Evolutionary conservation across 2,888 invertebrate species (phyloP), one percentile per base, ranked within the genome.

Genomic region (Blastobasis adustella): DNA sequence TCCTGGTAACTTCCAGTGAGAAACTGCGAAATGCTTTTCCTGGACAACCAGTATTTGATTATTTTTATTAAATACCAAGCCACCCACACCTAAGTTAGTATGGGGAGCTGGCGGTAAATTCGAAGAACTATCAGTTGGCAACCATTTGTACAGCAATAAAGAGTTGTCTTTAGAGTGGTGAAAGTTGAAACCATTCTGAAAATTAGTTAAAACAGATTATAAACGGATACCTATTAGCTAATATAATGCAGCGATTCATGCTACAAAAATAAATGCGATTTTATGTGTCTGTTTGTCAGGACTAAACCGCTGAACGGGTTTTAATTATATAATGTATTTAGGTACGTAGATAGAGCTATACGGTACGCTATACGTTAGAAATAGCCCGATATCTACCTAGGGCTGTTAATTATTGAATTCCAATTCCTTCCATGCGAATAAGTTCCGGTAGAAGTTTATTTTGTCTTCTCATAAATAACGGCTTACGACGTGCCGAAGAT

Each of bases 1-100:
- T 50, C 98, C 98, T 10, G 98, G 98, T 6, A 98, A 84, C 83
- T 98, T 98, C 96, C 96, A 98, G 67, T 92, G 91, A 4, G 90
- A 83, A 46, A 73, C 67, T 10, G 86, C 73, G 53, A 86, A 80
- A 67, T 91, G 91, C 67, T 92, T 92, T 71, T 98, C 97, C 60
- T 92, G 90, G 0, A 98, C 94, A 23, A 95, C 94, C 49, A 98
- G 86, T 50, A 98, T 82, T 81, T 96, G 91, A 51, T 93, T 90
- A 6, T 91, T 88, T 5, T 93, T 91, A 77, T 96, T 95, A 0
- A 96, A 90, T 6, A 98, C 96, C 60, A 97, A 90, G 5, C 94
- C 96, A 40, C 96, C 98, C 5, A 96, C 95, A 46, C 98, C 97
- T 63, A 90, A 59, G 72, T 87, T 76, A 61, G 96, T 96, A 71